Base-by-base conservation (phyloP, 2,113 vertebrate species). In the Lynx canadensis region DNA sequence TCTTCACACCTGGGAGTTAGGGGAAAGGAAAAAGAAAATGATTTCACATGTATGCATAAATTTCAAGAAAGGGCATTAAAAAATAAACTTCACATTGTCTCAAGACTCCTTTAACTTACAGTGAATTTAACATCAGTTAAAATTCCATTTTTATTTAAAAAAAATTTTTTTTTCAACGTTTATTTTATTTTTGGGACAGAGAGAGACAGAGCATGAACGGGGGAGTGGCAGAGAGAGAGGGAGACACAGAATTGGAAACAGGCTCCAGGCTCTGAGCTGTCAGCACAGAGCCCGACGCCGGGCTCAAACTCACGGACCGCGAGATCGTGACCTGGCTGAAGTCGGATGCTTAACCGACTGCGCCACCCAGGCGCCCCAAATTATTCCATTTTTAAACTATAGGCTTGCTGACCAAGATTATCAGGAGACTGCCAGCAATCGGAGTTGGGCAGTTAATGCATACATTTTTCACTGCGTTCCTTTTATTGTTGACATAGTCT, bases 351-450 rank as follows among this genome's bases (percentile, higher is more conserved):
- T 38, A 38, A 38, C 38, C 38, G 38, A 38, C 38, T 38, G 38
- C 38, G 4, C 38, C 38, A 38, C 38, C 4, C 38, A 38, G 38
- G 38, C 4, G 38, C 38, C 38, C 38, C 38, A 79, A 50, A 50
- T 88, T 50, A 25, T 50, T 95, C 29, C 55, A 68, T 89, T 83
- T 89, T 86, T 66, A 96, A 86, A 63, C 65, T 38, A 66, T 1
- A 88, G 23, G 36, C 38, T 92, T 92, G 57, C 23, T 92, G 81
- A 60, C n/a, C 14, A 84, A 94, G 45, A 84, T 81, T 92, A 78
- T 60, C 25, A 82, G 94, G 83, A 88, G 65, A 73, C 36, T 89
- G 16, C 23, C 36, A 84, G 55, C 19, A 78, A 57, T 95, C 65
- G 89, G 65, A 80, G 1, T 36, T 92, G 55, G 69, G 45, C 6